phyloP scores from a whole-genome alignment of 2,113 vertebrate genomes.

The Engystomops pustulosus region DNA sequence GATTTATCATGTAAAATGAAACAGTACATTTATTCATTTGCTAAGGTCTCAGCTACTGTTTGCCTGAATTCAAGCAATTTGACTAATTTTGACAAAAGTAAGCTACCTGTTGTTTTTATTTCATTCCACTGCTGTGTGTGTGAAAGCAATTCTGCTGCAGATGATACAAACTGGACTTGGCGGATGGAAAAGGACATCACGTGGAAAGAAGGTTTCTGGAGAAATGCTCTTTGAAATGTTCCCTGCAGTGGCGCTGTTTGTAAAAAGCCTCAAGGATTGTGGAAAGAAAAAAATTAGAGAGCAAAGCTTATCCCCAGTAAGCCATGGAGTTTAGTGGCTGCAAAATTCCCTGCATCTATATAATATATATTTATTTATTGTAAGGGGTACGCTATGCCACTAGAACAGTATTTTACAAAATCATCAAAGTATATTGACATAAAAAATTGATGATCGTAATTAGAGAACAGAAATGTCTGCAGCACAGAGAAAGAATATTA shows the following conservation, averaged over 20 bases:
- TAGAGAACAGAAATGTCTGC: too few species aligned
- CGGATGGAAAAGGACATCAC: slow-evolving; percentile 15
- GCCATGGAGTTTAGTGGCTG: neutral
- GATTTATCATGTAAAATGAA: slow-evolving; percentile 12
- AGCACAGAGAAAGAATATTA: too few species aligned
- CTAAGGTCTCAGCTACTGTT: neutral
- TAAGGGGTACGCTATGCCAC: too few species aligned
- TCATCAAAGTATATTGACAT: too few species aligned
- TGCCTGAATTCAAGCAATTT: neutral
- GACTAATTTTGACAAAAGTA: slow-evolving; percentile 22
- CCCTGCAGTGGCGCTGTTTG: slow-evolving; percentile 19
- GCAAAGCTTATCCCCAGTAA: neutral
- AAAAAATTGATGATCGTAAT: too few species aligned
- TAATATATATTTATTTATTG: too few species aligned
- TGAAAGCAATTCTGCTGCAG: neutral
- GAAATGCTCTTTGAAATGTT: slow-evolving; percentile 16
- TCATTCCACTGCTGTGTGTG: slow-evolving; percentile 6
- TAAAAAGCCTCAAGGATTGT: slow-evolving; percentile 2
- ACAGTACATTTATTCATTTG: neutral
- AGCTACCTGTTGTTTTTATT: slow-evolving; percentile 36
- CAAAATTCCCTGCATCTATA: too few species aligned
- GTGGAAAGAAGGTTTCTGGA: slow-evolving; percentile 3
- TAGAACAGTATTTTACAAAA: too few species aligned
- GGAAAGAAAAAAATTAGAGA: neutral
- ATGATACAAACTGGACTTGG: slow-evolving; percentile 11